A percentile compares a stretch with the other conserved stretches of the same genome.
These are phyloP conservation scores for Luscinia luscinia DNA, from an alignment of 2,797 vertebrate species.

Conservation along the genomic window DNA sequence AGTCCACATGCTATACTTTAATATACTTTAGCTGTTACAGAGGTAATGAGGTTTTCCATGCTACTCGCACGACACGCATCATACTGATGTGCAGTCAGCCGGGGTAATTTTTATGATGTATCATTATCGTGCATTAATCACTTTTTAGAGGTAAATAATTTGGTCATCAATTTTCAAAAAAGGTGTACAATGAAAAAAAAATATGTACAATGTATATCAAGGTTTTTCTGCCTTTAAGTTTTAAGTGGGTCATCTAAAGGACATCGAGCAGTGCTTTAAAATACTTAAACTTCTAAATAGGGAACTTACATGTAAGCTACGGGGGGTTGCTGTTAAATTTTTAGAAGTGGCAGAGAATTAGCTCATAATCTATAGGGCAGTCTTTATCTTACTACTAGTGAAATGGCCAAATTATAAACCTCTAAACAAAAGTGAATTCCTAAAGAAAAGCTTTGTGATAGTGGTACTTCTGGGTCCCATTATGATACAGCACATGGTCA, in stretches of 20 bases:
- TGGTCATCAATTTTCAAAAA: slow-evolving; percentile 18
- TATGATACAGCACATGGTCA: slow-evolving; percentile 66
- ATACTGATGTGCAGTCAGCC: slow-evolving; percentile 31
- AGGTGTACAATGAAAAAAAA: neutral
- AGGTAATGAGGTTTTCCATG: slow-evolving; percentile 2
- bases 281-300: neutral
- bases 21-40: slow-evolving; percentile 9
- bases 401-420: slow-evolving; percentile 55
- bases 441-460: slow-evolving; percentile 54
- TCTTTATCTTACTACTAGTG: neutral
- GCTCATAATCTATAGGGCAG: neutral
- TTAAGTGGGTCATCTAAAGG: neutral
- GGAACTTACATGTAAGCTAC: neutral
- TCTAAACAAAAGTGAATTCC: slow-evolving; percentile 54
- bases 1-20: slow-evolving; percentile 11
- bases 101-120: neutral
- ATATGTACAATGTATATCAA: fast-evolving
- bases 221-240: neutral
- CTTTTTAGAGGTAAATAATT: slow-evolving; percentile 68
- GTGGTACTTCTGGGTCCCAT: slow-evolving; percentile 64
- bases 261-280: neutral
- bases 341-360: neutral
- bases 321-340: neutral
- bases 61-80: neutral
- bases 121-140: slow-evolving; percentile 40